Conservation (phyloP, 1,140 invertebrate species). For the Drosophila pseudoobscura region DNA sequence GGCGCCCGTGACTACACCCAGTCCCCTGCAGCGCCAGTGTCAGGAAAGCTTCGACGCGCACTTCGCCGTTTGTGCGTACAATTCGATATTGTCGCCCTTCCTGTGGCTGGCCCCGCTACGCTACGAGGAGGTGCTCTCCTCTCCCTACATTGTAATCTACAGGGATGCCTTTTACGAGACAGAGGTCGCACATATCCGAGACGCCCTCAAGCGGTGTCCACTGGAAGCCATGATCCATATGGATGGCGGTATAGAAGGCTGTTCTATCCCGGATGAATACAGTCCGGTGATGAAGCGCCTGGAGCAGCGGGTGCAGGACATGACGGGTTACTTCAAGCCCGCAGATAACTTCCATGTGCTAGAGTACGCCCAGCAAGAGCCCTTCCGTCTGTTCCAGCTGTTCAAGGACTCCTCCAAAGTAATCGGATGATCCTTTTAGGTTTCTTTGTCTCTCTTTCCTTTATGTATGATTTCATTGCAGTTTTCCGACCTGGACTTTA, state of each 20-base stretch:
- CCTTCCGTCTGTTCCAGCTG: slow-evolving; percentile 12
- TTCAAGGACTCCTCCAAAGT: slow-evolving; percentile 10
- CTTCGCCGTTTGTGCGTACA: slow-evolving; percentile 88
- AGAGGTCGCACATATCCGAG: slow-evolving; percentile 94
- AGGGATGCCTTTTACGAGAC: slow-evolving; percentile 93
- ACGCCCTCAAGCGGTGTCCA: slow-evolving; percentile 47
- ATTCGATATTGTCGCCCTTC: slow-evolving; percentile 88
- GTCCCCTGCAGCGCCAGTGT: slow-evolving; percentile 25
- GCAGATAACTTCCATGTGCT: slow-evolving; percentile 17
- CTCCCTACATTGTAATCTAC: slow-evolving; percentile 93
- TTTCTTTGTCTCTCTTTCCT: not conserved
- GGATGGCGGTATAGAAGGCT: slow-evolving; percentile 18
- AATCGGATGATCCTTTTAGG: not conserved
- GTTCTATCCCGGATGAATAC: slow-evolving; percentile 26
- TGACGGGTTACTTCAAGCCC: slow-evolving; percentile 16
- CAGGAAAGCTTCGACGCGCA: not conserved
- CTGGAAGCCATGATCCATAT: not conserved
- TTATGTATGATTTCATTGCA: not conserved
- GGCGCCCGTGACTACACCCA: not conserved
- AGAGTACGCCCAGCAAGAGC: slow-evolving; percentile 13
- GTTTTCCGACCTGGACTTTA: slow-evolving; percentile 3
- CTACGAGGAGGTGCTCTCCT: slow-evolving; percentile 92
- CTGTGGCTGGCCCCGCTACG: slow-evolving; percentile 93
- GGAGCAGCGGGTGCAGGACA: slow-evolving; percentile 19
- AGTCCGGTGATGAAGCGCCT: slow-evolving; percentile 18